These are phyloP conservation scores for Gracilinanus agilis DNA, from an alignment of 2,113 vertebrate species.

Conservation along the genomic window DNA sequence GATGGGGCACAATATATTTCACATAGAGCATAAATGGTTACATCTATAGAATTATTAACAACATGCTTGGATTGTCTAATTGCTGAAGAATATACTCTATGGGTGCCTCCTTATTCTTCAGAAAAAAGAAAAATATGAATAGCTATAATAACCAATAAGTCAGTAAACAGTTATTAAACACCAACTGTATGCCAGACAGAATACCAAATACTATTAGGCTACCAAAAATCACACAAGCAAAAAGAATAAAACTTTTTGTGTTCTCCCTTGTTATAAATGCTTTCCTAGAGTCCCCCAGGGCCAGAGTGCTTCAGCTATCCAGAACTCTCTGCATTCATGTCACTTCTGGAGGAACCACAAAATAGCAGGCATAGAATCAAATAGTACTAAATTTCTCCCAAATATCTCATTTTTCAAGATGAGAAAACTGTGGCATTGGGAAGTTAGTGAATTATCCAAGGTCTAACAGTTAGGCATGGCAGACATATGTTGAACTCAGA, in stretches of 20 bases:
- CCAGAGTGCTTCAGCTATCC: background rate
- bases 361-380: background rate
- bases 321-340: background rate
- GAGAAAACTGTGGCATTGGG: background rate
- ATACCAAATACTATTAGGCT: background rate
- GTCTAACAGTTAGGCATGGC: background rate
- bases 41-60: background rate
- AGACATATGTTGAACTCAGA: background rate
- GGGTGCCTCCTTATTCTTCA: background rate
- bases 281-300: background rate
- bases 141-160: background rate
- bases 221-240: background rate
- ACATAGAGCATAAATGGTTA: background rate
- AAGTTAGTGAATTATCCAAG: background rate
- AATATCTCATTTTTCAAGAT: background rate
- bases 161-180: background rate
- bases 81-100: background rate
- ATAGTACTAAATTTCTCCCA: background rate
- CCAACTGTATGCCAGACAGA: background rate
- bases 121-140: background rate
- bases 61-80: background rate
- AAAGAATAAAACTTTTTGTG: background rate
- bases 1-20: background rate
- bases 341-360: background rate
- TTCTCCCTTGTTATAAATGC: background rate